Evolutionary conservation across 2,113 vertebrate species (phyloP).

Genomic region (Tupaia chinensis): DNA sequence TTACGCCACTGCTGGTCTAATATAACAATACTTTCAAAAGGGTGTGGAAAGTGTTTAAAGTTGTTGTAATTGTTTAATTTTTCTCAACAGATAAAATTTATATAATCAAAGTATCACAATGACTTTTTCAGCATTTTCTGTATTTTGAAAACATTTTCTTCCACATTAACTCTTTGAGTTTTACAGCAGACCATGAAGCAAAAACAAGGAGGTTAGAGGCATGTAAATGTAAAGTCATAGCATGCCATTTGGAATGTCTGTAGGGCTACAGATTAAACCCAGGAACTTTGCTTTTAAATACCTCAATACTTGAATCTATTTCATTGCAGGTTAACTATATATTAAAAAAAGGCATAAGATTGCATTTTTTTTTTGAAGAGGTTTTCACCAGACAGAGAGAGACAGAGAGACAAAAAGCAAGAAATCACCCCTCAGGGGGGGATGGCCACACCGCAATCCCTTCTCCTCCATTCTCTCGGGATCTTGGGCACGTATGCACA

Average conservation of each 20-base stretch:
- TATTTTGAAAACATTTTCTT: conserved; percentile 28
- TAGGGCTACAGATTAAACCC: conserved; percentile 10
- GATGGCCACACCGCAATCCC: too few relatives aligned
- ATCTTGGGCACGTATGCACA: too few relatives aligned
- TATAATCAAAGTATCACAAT: not conserved
- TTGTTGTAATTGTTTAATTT: conserved; percentile 7
- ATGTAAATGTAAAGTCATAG: not conserved
- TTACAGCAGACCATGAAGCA: not conserved
- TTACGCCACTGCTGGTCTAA: too few relatives aligned
- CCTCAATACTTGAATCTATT: not conserved
- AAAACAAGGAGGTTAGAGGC: not conserved
- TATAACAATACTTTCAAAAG: not conserved
- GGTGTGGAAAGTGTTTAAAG: not conserved
- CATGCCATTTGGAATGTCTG: not conserved
- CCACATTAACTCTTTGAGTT: not conserved
- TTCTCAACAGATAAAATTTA: not conserved
- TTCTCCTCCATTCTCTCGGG: too few relatives aligned
- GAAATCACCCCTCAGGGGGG: too few relatives aligned
- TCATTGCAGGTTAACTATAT: not conserved
- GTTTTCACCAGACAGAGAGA: too few relatives aligned
- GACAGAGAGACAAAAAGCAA: too few relatives aligned
- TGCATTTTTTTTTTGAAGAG: not conserved
- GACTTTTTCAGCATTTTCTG: not conserved
- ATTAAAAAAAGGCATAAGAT: conserved; percentile 18
- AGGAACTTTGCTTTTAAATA: conserved; percentile 25